Conservation (phyloP, 2,888 invertebrate genomes). For the Theretra japonica region DNA sequence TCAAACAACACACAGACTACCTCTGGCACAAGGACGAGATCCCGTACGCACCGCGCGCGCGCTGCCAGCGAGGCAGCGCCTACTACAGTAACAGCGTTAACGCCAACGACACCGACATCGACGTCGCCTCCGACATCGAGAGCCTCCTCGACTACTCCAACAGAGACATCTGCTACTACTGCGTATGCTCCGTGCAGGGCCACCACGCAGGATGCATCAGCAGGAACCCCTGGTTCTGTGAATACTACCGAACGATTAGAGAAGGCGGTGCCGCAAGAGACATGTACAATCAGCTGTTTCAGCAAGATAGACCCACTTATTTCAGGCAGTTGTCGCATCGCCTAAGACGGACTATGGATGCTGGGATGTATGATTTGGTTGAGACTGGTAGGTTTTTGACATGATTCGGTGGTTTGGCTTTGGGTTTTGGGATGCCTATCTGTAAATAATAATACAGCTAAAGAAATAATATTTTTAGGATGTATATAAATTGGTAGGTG, state of each 20-base stretch:
- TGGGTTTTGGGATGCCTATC: constrained; percentile 13
- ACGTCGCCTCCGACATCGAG: constrained; percentile 51
- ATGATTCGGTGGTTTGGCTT: constrained; percentile 10
- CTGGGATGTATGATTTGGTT: constrained; percentile 62
- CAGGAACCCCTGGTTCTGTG: constrained; percentile 63
- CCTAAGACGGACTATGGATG: constrained; percentile 72
- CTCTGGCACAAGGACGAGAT: constrained; percentile 78
- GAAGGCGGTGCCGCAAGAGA: constrained; percentile 47
- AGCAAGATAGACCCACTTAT: constrained; percentile 67
- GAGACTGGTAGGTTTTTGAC: constrained; percentile 56
- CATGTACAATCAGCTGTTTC: constrained; percentile 55
- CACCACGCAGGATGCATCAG: constrained; percentile 53
- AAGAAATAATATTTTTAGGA: too few relatives aligned
- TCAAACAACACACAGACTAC: constrained; percentile 52
- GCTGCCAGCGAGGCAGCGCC: constrained; percentile 62
- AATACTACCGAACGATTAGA: constrained; percentile 59
- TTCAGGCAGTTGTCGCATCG: constrained; percentile 68
- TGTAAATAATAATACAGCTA: too few relatives aligned
- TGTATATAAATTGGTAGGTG: too few relatives aligned
- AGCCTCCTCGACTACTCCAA: constrained; percentile 61
- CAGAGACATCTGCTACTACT: constrained; percentile 60
- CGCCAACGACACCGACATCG: constrained; percentile 64
- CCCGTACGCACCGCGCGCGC: constrained; percentile 61
- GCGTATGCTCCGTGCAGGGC: constrained; percentile 64
- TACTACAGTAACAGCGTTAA: constrained; percentile 69